phyloP scores from a whole-genome alignment of 1,140 invertebrate species.

The Drosophila kanapiae region DNA sequence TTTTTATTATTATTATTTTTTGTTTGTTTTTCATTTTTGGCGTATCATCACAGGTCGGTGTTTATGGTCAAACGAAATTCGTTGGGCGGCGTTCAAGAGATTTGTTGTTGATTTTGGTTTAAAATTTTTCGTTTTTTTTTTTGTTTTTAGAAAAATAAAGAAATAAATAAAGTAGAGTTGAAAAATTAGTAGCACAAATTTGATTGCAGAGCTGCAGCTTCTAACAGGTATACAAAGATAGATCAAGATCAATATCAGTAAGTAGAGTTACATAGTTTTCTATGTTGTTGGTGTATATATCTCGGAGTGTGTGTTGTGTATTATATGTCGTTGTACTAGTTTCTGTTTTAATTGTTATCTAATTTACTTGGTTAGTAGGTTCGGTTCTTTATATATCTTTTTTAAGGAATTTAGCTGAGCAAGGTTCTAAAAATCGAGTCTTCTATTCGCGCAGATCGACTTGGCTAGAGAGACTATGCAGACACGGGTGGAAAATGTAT shows the following conservation, averaged over 20 bases:
- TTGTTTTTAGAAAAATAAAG: constrained; percentile 67
- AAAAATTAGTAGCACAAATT: constrained; percentile 76
- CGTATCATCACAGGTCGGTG: constrained; percentile 47
- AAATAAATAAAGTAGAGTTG: constrained; percentile 73
- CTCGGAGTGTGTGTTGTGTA: constrained; percentile 14
- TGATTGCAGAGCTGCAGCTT: constrained; percentile 30
- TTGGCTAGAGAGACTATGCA: constrained; percentile 20
- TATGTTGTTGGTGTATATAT: constrained; percentile 24
- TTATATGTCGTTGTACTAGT: constrained; percentile 24
- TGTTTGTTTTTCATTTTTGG: constrained; percentile 33
- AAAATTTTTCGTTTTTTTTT: constrained; percentile 41
- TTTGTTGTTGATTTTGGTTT: constrained; percentile 48
- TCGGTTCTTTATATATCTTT: not conserved
- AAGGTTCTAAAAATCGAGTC: constrained; percentile 23
- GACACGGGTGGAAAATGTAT: constrained; percentile 15
- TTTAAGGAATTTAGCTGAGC: constrained; percentile 15
- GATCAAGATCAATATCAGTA: constrained; percentile 60
- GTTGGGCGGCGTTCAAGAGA: constrained; percentile 60
- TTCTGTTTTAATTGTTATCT: constrained; percentile 14
- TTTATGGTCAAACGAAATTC: constrained; percentile 38
- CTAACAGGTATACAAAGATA: constrained; percentile 55
- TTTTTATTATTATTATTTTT: constrained; percentile 25
- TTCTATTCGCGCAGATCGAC: constrained; percentile 31
- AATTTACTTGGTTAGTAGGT: constrained; percentile 19
- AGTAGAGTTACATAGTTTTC: constrained; percentile 40